Conservation (phyloP, 2,797 vertebrate species). For the Coreius guichenoti region DNA sequence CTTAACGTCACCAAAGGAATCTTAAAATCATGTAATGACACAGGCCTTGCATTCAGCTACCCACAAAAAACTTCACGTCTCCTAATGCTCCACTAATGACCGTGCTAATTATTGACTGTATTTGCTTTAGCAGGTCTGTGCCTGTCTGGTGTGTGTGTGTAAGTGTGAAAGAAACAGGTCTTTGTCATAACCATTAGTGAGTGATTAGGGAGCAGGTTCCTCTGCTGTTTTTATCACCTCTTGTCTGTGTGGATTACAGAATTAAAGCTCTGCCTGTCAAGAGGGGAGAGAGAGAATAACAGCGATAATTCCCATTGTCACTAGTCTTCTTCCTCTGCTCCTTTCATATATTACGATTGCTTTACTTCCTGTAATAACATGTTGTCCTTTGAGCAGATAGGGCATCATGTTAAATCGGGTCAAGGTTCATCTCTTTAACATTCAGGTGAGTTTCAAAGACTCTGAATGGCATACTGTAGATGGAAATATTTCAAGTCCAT, state of each 20-base stretch:
- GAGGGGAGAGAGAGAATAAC: conserved; percentile 45
- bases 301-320: conserved; percentile 60
- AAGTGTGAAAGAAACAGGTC: conserved; percentile 68
- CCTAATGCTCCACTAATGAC: conserved; percentile 63
- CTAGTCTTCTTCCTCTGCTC: conserved; percentile 45
- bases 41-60: neutral
- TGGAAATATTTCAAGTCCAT: neutral
- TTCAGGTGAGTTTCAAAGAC: conserved; percentile 30
- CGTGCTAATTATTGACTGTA: conserved; percentile 66
- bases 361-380: conserved; percentile 55
- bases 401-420: conserved; percentile 36
- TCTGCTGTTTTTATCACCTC: conserved; percentile 70
- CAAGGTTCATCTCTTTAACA: conserved; percentile 22
- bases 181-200: conserved; percentile 76
- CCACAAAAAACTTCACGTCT: neutral
- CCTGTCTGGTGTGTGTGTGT: conserved; percentile 49
- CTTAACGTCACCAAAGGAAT: neutral
- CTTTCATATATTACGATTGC: conserved; percentile 46
- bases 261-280: conserved; percentile 74
- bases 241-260: conserved; percentile 75
- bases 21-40: conserved; percentile 3
- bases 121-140: conserved; percentile 62
- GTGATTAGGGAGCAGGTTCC: conserved; percentile 70
- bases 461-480: neutral
- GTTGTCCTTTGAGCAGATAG: conserved; percentile 54